These are phyloP conservation scores for Aleiodes alternator DNA, from an alignment of 2,888 invertebrate species.

Conservation along the genomic window DNA sequence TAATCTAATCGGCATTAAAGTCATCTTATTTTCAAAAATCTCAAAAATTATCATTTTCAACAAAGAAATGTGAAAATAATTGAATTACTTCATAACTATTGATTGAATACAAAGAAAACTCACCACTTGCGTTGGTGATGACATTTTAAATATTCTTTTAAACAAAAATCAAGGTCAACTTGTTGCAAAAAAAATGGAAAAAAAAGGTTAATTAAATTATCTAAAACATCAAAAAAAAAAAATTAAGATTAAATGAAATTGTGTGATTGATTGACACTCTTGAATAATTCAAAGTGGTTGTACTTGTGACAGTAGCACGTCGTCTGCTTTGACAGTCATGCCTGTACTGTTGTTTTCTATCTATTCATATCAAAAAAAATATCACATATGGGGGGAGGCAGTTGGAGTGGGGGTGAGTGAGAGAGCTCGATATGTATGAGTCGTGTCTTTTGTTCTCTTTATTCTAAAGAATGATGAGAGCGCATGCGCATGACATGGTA, in stretches of 20 bases:
- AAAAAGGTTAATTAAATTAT: neutral
- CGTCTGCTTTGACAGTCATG: slow-evolving; percentile 23
- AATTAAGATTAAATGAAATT: neutral
- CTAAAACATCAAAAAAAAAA: neutral
- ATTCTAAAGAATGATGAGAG: too few relatives aligned
- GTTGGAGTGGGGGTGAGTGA: neutral
- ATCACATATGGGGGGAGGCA: neutral
- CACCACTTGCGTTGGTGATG: slow-evolving; percentile 41
- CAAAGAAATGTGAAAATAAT: neutral
- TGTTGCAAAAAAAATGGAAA: neutral
- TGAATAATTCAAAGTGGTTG: slow-evolving; percentile 17
- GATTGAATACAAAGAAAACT: slow-evolving; percentile 34
- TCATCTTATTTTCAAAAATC: too few relatives aligned
- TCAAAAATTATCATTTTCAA: too few relatives aligned
- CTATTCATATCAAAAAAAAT: slow-evolving; percentile 33
- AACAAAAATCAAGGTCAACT: neutral
- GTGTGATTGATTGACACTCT: neutral
- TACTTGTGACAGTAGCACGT: slow-evolving; percentile 15
- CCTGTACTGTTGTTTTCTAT: slow-evolving; percentile 27
- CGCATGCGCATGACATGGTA: too few relatives aligned
- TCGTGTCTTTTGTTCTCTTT: too few relatives aligned
- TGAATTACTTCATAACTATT: neutral
- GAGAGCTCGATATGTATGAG: slow-evolving; percentile 4
- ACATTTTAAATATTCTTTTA: slow-evolving; percentile 28
- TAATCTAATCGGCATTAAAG: too few relatives aligned